Conservation (phyloP, 2,888 invertebrate genomes). For the Polymixis lichenea region DNA sequence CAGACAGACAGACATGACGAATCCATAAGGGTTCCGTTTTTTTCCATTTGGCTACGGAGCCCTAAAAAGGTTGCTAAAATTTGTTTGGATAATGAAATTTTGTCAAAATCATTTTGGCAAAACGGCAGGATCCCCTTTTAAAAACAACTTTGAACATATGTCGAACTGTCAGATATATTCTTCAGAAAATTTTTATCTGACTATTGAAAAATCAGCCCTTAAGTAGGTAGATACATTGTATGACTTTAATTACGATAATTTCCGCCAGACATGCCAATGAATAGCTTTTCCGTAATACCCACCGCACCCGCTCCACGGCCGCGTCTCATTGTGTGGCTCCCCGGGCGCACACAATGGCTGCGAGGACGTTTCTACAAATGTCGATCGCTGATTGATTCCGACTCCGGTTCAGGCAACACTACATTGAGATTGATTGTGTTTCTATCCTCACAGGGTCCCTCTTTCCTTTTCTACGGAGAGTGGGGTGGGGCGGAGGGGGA, state of each 20-base stretch:
- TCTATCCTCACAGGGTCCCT: slow-evolving; percentile 29
- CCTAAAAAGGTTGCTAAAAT: too few species aligned
- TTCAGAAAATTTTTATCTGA: too few species aligned
- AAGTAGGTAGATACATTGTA: slow-evolving; percentile 1
- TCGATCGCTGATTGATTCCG: slow-evolving; percentile 73
- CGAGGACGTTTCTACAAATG: slow-evolving; percentile 56
- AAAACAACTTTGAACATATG: too few species aligned
- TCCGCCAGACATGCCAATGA: neutral
- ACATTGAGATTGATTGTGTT: slow-evolving; percentile 72
- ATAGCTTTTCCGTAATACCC: neutral
- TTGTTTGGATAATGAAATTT: too few species aligned
- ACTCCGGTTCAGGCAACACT: slow-evolving; percentile 63
- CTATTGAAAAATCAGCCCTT: too few species aligned
- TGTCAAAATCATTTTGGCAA: too few species aligned
- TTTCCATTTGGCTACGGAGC: too few species aligned
- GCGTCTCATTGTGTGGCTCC: slow-evolving; percentile 30
- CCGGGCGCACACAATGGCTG: slow-evolving; percentile 43
- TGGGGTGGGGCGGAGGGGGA: neutral
- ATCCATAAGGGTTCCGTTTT: too few species aligned
- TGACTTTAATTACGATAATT: slow-evolving; percentile 18
- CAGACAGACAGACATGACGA: too few species aligned
- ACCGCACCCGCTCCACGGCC: too few species aligned
- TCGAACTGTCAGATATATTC: too few species aligned
- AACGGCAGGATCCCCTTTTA: too few species aligned
- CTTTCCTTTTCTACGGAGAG: neutral